Evolutionary conservation across 2,113 vertebrate genomes (phyloP).

Genomic region (Phaetusa simplex): DNA sequence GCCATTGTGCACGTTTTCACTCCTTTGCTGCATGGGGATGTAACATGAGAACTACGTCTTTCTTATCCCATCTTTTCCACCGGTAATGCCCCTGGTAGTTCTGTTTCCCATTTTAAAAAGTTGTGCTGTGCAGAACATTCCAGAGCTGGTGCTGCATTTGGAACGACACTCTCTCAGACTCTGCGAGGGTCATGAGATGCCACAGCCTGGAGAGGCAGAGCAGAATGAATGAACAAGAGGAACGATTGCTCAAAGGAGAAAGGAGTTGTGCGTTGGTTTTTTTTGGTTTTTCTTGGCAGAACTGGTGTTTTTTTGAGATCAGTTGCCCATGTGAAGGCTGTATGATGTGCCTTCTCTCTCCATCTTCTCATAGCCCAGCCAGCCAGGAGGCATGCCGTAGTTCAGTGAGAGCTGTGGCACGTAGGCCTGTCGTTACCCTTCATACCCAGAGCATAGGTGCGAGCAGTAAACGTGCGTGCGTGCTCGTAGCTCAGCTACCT

Average conservation of each 20-base stretch:
- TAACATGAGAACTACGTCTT: not conserved
- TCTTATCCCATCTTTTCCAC: not conserved
- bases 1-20: not conserved
- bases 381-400: not conserved
- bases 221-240: not conserved
- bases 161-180: not conserved
- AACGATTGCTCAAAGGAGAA: not conserved
- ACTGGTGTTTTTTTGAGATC: not conserved
- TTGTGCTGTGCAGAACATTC: not conserved
- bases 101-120: not conserved
- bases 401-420: not conserved
- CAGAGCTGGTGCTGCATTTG: not conserved
- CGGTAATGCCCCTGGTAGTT: not conserved
- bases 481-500: not conserved
- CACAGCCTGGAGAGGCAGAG: not conserved
- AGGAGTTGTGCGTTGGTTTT: not conserved
- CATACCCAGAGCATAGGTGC: not conserved
- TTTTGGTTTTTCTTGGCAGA: not conserved
- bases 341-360: not conserved
- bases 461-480: not conserved
- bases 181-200: accelerated
- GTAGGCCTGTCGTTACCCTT: not conserved
- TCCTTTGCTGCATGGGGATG: not conserved
- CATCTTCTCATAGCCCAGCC: not conserved
- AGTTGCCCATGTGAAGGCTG: not conserved